Evolutionary conservation across 2,113 vertebrate genomes (phyloP).

Genomic region (Zootoca vivipara): DNA sequence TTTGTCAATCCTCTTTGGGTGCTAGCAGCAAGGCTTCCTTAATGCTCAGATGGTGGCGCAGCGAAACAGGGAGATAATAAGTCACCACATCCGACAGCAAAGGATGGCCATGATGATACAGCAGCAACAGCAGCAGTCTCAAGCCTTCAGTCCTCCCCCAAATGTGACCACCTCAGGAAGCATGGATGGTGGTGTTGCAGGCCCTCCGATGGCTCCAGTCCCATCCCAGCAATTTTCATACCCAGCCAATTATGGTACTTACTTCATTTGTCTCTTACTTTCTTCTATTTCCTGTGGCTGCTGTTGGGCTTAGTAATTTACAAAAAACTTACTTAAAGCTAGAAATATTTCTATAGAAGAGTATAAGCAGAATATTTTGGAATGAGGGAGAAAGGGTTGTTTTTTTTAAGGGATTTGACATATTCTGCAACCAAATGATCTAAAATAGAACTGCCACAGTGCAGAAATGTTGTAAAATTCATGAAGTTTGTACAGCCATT

Average conservation of each 20-base stretch:
- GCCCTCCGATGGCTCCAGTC: slow-evolving; percentile 82
- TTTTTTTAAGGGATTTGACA: neutral
- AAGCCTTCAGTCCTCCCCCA: slow-evolving; percentile 93
- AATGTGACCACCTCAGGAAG: slow-evolving; percentile 91
- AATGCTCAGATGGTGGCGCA: slow-evolving; percentile 97
- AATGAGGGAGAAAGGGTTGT: no score
- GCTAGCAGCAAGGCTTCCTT: slow-evolving; percentile 85
- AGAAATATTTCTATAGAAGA: neutral
- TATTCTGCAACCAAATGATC: neutral
- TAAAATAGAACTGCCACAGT: neutral
- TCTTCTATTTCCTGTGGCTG: slow-evolving; percentile 26
- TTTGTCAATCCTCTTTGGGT: slow-evolving; percentile 46
- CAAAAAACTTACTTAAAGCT: slow-evolving; percentile 13
- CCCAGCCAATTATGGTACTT: slow-evolving; percentile 88
- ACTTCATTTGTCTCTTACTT: neutral
- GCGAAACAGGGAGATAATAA: slow-evolving; percentile 90
- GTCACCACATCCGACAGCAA: slow-evolving; percentile 90
- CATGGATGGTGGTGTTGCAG: slow-evolving; percentile 86
- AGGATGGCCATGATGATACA: slow-evolving; percentile 89
- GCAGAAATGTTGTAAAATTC: neutral
- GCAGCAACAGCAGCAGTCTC: slow-evolving; percentile 76
- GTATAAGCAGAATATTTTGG: neutral
- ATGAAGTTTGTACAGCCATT: neutral
- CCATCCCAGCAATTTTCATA: slow-evolving; percentile 91
- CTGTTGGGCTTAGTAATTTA: slow-evolving; percentile 13